Evolutionary conservation across 2,113 vertebrate species (phyloP), one percentile per base, ranked within the genome.

Genomic region (Cynopterus brachyotis): DNA sequence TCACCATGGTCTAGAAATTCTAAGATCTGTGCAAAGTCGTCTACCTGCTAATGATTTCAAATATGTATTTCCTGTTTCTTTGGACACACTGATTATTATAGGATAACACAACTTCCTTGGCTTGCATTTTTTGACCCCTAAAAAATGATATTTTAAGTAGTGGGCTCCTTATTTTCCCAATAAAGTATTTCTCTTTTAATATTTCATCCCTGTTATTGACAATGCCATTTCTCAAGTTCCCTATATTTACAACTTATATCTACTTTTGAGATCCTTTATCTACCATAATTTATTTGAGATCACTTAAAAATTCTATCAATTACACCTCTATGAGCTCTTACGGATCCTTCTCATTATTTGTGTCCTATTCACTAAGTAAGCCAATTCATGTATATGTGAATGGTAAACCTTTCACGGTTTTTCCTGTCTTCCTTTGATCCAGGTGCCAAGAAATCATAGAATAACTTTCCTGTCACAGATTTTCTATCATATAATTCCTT

Each of bases 231-330:
- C 42, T 5, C 17, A 89, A 42, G 0, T 91, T 85, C n/a, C 15
- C 11, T 37, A 72, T 28, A 79, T 57, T 94, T 78, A 90, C 4
- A 83, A 59, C 2, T 79, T 42, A 17, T 4, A 17, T 80, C 11
- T 70, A 42, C 4, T 50, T 90, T 62, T 92, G 40, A 82, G 32
- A 89, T 62, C 5, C 20, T 72, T 94, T 80, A 42, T 40, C 11
- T 3, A 78, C 72, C n/a, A 42, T 50, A 67, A 50, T 66, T 92
- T 85, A 91, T 76, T 96, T 86, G 30, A 53, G 92, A 73, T 69
- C 17, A 62, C 60, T 72, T 92, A 17, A 32, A 83, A 86, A 69
- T 40, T 57, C 2, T 81, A 3, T 24, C n/a, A 40, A 10, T 66
- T 87, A 79, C 1, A 2, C 1, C 1, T 70, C 78, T 92, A 42